Evolutionary conservation across 1,140 invertebrate genomes (phyloP), one percentile per base, ranked within the genome.

Genomic region (Agrilus planipennis): DNA sequence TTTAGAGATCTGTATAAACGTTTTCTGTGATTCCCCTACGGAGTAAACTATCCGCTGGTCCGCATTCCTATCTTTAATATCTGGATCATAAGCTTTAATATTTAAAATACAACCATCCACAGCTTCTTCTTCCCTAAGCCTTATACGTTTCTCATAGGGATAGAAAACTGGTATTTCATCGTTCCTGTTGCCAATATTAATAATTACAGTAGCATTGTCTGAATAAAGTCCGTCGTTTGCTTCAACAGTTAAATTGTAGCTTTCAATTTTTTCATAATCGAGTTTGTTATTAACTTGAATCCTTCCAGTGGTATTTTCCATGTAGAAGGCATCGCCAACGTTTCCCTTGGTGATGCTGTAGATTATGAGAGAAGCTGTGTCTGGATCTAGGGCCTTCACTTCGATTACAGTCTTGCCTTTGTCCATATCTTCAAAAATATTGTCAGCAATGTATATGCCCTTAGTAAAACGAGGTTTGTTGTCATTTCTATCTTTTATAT

Each of bases 401-500:
- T 89, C 81, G 16, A 79, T 83, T 1, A 92, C 85, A 16, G 77
- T 67, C 32, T 71, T 73, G 52, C 87, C 84, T 14, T 80, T 73
- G 58, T 90, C 86, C 1, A 82, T 75, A 57, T 84, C 77, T 69
- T 93, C 89, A 10, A 76, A 67, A 28, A 93, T 77, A 15, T 76
- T 72, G 50, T 84, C 78, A 0, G 84, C 82, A 4, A 76, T 68
- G 63, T 92, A 92, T 1, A 73, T 68, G 0, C 68, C 54, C 48
- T 81, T 67, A 10, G 77, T 80, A 59, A 91, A 91, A 45, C 75
- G 71, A 0, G 87, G 87, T 7, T 77, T 71, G 61, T 92, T 90
- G 58, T 92, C 91, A 57, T 91, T 90, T 60, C 84, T 87, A 63
- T 95, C 91, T 7, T 82, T 83, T 31, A 95, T 91, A 55, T 81